Base-by-base conservation (phyloP, 2,888 invertebrate genomes). In the Aethes cnicana region DNA sequence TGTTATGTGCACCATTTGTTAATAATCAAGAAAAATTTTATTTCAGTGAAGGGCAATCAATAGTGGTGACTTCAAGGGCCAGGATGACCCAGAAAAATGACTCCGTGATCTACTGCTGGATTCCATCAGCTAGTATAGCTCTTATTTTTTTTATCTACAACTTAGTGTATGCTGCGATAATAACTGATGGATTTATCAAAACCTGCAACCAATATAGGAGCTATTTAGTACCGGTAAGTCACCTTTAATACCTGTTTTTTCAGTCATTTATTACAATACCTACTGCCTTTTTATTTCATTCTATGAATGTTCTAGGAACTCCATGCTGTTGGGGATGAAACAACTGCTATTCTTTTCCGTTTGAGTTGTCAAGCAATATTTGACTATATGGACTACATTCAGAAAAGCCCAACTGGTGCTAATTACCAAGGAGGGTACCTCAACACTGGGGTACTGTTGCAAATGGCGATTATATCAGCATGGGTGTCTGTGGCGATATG, bases 361-460 rank as follows among this genome's bases (percentile, higher is more conserved):
- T 79, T 96, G 2, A 84, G 92, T 0, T 96, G 96, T 70, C 92
- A 93, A 52, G 93, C 95, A 0, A 91, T 95, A 41, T 93, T 92
- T 62, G 96, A 96, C 80, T 96, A 94, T 73, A 95, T 96, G 95
- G 96, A 96, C 73, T 96, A 94, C 64, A 83, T 96, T 53, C 94
- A 95, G 54, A 93, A 94, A 42, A 93, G 94, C 61, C 88, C 92
- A 92, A 92, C 58, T 91, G 92, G 60, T 87, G 93, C 16, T 3
- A 25, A 39, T 3, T 11, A 39, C 16, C 91, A 93, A 23, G 92
- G 92, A 6, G 92, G 92, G 39, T 91, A 91, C 57, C 95, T 96
- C 28, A 94, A 96, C 69, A 95, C 95, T 0, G 93, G 94, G 0
- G 69, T 92, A 2, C 90, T 94, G 7, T 83, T 95, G 43, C 92